Conservation (phyloP, 2,888 invertebrate genomes). For the Drosophila putrida region DNA sequence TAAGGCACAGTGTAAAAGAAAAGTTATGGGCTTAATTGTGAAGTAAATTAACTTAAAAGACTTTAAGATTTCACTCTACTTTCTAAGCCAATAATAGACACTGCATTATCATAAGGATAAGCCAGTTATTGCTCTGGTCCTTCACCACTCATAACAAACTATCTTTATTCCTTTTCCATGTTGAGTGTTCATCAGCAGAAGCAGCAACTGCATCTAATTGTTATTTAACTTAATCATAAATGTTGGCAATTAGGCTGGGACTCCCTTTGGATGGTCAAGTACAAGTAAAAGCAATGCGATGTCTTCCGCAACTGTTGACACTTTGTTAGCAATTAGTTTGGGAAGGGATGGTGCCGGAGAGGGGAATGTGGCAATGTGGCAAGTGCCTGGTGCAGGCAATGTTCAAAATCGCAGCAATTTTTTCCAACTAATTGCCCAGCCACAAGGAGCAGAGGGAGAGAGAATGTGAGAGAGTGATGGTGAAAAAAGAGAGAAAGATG, state of each 20-base stretch:
- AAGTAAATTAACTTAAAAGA: no score
- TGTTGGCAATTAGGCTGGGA: conserved; percentile 57
- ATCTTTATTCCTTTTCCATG: background rate
- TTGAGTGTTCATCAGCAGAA: background rate
- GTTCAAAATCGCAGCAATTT: conserved; percentile 61
- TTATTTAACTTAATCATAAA: conserved; percentile 74
- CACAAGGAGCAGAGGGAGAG: conserved; percentile 29
- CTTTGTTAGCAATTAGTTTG: conserved; percentile 76
- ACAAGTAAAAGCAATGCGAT: conserved; percentile 10
- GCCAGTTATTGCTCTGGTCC: background rate
- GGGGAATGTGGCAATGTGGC: conserved; percentile 12
- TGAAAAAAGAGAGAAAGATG: background rate
- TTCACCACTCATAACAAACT: background rate
- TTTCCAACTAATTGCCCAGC: conserved; percentile 63
- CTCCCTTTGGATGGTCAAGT: conserved; percentile 10
- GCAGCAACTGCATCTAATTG: conserved; percentile 67
- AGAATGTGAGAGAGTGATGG: conserved; percentile 6
- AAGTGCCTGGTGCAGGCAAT: conserved; percentile 53
- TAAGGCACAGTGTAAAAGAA: no score
- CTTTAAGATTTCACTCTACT: background rate
- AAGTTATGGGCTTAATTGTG: no score
- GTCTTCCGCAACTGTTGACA: conserved; percentile 67
- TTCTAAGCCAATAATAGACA: background rate
- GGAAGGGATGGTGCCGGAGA: background rate
- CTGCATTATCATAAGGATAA: background rate